These are phyloP conservation scores for Vulpes lagopus DNA, from an alignment of 2,113 vertebrate species.

Conservation along the genomic window DNA sequence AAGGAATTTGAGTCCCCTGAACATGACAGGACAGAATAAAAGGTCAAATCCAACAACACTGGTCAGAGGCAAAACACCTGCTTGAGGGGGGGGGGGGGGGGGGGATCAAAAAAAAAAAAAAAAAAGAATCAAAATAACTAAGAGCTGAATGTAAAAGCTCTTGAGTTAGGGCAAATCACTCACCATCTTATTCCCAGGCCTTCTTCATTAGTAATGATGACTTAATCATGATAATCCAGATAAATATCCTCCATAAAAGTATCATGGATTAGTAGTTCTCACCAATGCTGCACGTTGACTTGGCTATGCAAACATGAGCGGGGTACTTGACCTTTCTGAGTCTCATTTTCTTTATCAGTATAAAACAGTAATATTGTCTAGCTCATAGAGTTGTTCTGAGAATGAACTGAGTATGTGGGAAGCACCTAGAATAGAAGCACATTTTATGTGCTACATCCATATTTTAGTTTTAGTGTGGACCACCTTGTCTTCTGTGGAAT, in stretches of 20 bases:
- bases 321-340: background rate
- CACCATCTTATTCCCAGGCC: background rate
- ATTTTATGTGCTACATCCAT: background rate
- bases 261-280: background rate
- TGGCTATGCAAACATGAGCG: background rate
- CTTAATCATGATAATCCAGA: background rate
- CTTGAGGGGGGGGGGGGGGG: background rate
- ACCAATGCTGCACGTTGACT: background rate
- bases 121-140: background rate
- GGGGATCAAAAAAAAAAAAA: background rate
- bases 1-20: background rate
- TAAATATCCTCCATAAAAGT: slow-evolving; percentile 2
- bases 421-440: background rate
- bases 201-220: background rate
- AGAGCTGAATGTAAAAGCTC: background rate
- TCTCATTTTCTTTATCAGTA: background rate
- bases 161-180: background rate
- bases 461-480: background rate
- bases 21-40: background rate
- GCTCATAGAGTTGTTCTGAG: background rate
- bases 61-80: slow-evolving; percentile 7
- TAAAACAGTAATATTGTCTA: background rate
- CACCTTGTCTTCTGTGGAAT: background rate
- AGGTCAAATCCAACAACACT: background rate
- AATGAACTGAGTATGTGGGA: background rate